These are phyloP conservation scores for Pseudoatta argentina DNA, from an alignment of 1,140 invertebrate species.

Conservation along the genomic window DNA sequence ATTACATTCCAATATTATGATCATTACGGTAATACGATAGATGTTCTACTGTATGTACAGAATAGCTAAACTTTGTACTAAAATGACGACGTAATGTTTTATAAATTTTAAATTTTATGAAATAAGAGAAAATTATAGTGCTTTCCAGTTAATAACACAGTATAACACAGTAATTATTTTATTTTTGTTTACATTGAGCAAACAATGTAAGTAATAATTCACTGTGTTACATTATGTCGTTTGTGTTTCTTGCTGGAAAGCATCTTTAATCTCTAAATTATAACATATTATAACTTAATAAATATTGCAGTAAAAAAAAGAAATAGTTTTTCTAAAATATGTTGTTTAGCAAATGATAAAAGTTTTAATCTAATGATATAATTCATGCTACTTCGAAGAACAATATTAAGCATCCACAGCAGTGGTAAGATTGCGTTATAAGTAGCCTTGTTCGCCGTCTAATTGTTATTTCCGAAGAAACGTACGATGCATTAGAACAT, in stretches of 20 bases:
- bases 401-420: not conserved
- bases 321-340: not conserved
- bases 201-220: too few species aligned
- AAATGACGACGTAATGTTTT: not conserved
- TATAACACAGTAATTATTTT: too few species aligned
- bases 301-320: not conserved
- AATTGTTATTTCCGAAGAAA: conserved; percentile 74
- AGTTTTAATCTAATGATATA: not conserved
- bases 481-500: conserved; percentile 77
- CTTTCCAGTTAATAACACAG: too few species aligned
- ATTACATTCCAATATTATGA: conserved; percentile 17
- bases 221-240: too few species aligned
- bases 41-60: not conserved
- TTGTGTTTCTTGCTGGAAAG: too few species aligned
- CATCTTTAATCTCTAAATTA: not conserved
- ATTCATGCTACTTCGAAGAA: not conserved
- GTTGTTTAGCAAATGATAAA: not conserved
- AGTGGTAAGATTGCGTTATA: conserved; percentile 36
- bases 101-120: not conserved
- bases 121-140: not conserved
- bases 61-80: not conserved
- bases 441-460: conserved; percentile 62
- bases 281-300: not conserved
- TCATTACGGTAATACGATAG: conserved; percentile 12
- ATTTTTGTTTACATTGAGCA: too few species aligned